phyloP scores from a whole-genome alignment of 1,140 invertebrate genomes.

The Gonatopus flavifemur region DNA sequence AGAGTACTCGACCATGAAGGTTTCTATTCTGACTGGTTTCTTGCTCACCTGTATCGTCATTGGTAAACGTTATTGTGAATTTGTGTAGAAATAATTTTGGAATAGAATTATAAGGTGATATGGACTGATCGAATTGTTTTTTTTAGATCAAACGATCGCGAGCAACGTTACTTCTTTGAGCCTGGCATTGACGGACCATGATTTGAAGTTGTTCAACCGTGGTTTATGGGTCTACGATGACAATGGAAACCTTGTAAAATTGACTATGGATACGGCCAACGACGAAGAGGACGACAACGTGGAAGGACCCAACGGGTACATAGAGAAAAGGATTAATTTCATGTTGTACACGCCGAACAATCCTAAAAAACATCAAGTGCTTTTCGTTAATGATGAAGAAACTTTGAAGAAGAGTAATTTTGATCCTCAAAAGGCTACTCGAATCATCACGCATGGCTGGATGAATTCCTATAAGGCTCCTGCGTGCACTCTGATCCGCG shows the following conservation, averaged over 20 bases:
- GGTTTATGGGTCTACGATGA: slow-evolving; percentile 17
- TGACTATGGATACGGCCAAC: not conserved
- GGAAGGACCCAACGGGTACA: no score
- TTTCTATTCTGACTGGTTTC: slow-evolving; percentile 4
- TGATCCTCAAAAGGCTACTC: slow-evolving; percentile 41
- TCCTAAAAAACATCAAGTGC: slow-evolving; percentile 37
- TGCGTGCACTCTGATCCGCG: slow-evolving; percentile 42
- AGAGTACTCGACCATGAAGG: slow-evolving; percentile 32
- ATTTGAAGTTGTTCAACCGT: not conserved
- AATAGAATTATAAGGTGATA: no score
- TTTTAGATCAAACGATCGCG: no score
- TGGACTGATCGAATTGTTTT: no score
- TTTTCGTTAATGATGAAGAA: slow-evolving; percentile 44
- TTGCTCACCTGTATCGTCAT: slow-evolving; percentile 11
- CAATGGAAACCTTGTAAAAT: slow-evolving; percentile 11
- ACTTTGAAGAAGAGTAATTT: slow-evolving; percentile 55
- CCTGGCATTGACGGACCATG: not conserved
- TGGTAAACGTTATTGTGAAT: no score
- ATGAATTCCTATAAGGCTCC: slow-evolving; percentile 39
- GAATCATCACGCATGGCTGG: slow-evolving; percentile 62
- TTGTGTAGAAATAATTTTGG: no score
- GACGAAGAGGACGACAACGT: slow-evolving; percentile 4
- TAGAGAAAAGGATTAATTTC: slow-evolving; percentile 20
- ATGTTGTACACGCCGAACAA: slow-evolving; percentile 26
- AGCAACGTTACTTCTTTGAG: no score